Base-by-base conservation (phyloP, 2,113 vertebrate genomes). In the Odocoileus hemionus region DNA sequence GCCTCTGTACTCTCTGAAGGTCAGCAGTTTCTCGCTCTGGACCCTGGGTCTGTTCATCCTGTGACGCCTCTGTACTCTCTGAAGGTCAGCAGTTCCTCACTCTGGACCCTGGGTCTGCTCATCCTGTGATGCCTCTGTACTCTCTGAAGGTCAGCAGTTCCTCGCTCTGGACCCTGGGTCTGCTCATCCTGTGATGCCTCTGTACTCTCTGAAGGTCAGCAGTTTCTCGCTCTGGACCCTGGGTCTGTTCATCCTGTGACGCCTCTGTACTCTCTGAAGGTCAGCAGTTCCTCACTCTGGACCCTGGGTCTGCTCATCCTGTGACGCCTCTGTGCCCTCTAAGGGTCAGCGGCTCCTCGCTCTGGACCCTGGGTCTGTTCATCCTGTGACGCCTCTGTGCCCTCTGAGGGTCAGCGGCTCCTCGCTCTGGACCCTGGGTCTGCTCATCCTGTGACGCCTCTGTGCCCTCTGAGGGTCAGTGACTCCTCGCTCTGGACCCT, bases 1-100 rank as follows among this genome's bases (percentile, higher is more conserved):
- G 94, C 39, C 92, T 97, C 88, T 98, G 87, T 70, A 86, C 96
- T 97, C 98, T 97, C 98, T 98, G 94, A 97, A 97, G 99, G 98
- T 21, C 86, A 28, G 36, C 52, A 5, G 52, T 15, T 54, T 15
- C 52, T 54, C 52, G 4, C 52, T 54, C 52, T 58, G 57, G 57
- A 26, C 25, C 25, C 25, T 12, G 25, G 57, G 57, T 58, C 57
- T 58, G 25, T 4, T 58, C 25, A 58, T 98, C 97, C 52, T 95
- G 30, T 82, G 95, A 97, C 98, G 94, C 39, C 92, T 97, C 88
- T 98, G 87, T 70, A 86, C 96, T 97, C 98, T 97, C 98, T 98
- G 94, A 97, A 97, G 99, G 98, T 21, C 86, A 28, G 36, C 52
- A 5, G 52, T 15, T 54, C 52, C 52, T 54, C 52, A 1, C 52